phyloP scores from a whole-genome alignment of 1,140 invertebrate species.

The Bombus consobrinus region DNA sequence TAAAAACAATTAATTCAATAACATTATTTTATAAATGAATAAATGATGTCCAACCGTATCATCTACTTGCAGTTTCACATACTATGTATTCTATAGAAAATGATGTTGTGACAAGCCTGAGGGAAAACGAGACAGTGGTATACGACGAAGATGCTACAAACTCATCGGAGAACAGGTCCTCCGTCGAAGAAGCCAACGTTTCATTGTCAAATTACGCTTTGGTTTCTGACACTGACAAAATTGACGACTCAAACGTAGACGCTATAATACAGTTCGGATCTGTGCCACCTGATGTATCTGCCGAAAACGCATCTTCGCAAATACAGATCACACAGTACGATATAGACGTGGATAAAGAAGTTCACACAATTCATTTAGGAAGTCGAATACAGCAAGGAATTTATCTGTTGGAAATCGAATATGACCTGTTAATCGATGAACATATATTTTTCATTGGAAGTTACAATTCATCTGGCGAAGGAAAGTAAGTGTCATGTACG shows the following conservation, averaged over 20 bases:
- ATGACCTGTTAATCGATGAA: conserved; percentile 61
- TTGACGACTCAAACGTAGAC: not conserved
- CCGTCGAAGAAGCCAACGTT: not conserved
- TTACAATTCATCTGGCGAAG: conserved; percentile 14
- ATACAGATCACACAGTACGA: conserved; percentile 64
- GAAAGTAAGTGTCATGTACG: conserved; percentile 23
- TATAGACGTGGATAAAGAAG: conserved; percentile 59
- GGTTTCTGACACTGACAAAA: not conserved
- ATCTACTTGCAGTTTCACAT: not conserved
- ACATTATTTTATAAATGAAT: too few species aligned
- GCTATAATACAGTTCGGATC: not conserved
- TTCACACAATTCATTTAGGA: conserved; percentile 63
- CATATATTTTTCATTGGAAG: conserved; percentile 62
- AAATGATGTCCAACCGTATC: not conserved
- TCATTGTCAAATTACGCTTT: not conserved
- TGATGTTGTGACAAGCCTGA: not conserved
- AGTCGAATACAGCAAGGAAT: conserved; percentile 56
- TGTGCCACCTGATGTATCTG: not conserved
- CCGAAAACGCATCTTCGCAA: not conserved
- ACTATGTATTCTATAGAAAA: not conserved
- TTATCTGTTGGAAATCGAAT: conserved; percentile 73
- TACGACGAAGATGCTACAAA: not conserved
- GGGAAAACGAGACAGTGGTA: conserved; percentile 9
- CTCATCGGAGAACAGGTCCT: not conserved
- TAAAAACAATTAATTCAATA: too few species aligned